phyloP scores from a whole-genome alignment of 2,797 vertebrate species.

The Thunnus albacares region DNA sequence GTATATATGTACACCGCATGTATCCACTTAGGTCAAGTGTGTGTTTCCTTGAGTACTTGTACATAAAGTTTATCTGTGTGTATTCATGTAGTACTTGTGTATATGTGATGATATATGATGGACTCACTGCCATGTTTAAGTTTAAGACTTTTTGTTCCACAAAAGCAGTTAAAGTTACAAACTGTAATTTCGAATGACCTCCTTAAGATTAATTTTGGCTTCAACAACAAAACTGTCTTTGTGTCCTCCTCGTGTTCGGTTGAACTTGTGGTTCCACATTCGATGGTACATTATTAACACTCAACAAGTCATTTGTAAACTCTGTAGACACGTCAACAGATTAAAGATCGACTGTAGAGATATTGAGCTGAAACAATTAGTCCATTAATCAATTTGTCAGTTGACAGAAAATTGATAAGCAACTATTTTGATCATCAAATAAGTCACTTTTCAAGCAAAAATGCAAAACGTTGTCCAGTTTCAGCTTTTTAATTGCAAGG shows the following conservation, averaged over 20 bases:
- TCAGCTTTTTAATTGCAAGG: no score
- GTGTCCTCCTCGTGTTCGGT: background rate
- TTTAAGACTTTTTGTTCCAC: conserved; percentile 2
- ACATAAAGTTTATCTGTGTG: conserved; percentile 23
- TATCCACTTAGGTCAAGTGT: conserved; percentile 51
- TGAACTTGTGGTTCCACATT: background rate
- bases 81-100: conserved; percentile 8
- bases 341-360: no score
- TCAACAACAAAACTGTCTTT: background rate
- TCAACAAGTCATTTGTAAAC: background rate
- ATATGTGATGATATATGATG: conserved; percentile 24
- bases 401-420: no score
- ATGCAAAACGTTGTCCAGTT: no score
- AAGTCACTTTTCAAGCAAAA: no score
- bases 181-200: background rate
- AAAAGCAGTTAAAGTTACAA: background rate
- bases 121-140: conserved; percentile 3
- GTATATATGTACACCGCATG: conserved; percentile 22
- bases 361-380: no score
- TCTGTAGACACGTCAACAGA: background rate
- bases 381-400: no score
- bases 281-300: background rate
- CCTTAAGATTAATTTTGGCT: background rate
- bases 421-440: no score
- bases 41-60: conserved; percentile 49